A percentile compares a stretch with the other conserved stretches of the same genome.
These are phyloP conservation scores for Dasyornis broadbenti DNA, from an alignment of 2,113 vertebrate genomes.

Conservation along the genomic window DNA sequence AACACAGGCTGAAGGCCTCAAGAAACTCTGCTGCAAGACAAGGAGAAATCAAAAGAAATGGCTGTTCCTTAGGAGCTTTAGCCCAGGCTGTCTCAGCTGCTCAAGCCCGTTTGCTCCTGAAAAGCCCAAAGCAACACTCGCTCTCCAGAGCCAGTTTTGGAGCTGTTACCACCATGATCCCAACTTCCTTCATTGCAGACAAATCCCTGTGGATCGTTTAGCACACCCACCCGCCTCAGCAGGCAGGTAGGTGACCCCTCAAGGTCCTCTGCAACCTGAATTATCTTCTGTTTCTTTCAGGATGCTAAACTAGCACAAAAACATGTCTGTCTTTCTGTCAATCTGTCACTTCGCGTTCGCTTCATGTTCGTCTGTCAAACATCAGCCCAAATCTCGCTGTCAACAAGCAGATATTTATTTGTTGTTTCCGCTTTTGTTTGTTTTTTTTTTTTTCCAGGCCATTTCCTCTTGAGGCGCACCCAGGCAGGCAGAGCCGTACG, in stretches of 20 bases:
- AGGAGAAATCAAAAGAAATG: neutral
- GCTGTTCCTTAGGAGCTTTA: neutral
- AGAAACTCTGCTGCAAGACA: neutral
- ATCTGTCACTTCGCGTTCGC: neutral
- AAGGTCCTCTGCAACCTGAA: neutral
- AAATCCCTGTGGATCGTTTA: neutral
- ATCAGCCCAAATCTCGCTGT: neutral
- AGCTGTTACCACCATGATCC: neutral
- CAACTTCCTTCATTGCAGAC: neutral
- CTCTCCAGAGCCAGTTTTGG: neutral
- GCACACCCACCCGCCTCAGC: neutral
- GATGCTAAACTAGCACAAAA: conserved; percentile 3
- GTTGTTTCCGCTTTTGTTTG: neutral
- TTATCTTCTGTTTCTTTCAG: neutral
- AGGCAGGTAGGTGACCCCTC: neutral
- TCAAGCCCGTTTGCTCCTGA: neutral
- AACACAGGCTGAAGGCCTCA: neutral
- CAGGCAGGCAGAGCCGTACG: neutral
- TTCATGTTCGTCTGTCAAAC: neutral
- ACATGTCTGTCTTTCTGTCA: conserved; percentile 45
- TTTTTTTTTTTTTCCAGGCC: neutral
- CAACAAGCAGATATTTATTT: neutral
- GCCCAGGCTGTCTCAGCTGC: neutral
- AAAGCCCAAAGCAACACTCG: neutral
- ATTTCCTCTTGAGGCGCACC: neutral